phyloP scores from a whole-genome alignment of 2,888 invertebrate genomes.

The Cephus nigrinus region DNA sequence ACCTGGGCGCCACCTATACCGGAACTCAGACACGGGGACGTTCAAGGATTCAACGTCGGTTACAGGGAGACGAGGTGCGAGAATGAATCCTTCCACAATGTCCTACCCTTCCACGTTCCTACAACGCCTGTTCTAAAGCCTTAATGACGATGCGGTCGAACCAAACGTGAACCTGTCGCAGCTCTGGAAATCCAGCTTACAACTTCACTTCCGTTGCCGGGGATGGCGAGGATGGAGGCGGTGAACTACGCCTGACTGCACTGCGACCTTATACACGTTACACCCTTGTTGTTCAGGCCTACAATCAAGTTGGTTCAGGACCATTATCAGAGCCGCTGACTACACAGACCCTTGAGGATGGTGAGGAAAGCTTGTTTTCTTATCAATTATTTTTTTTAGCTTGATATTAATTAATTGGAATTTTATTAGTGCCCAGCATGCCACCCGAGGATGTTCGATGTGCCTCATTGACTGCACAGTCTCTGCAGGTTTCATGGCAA shows the following conservation, averaged over 20 bases:
- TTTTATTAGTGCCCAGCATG: conserved; percentile 76
- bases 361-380: conserved; percentile 61
- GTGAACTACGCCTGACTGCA: conserved; percentile 74
- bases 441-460: conserved; percentile 84
- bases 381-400: conserved; percentile 11
- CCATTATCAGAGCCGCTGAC: conserved; percentile 77
- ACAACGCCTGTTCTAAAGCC: not conserved
- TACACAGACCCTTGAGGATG: conserved; percentile 80
- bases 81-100: not conserved
- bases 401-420: not conserved
- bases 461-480: conserved; percentile 79
- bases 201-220: conserved; percentile 78
- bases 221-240: conserved; percentile 77
- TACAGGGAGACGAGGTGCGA: conserved; percentile 69
- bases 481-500: conserved; percentile 84
- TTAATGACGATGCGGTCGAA: conserved; percentile 44
- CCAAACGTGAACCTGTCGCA: conserved; percentile 25
- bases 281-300: conserved; percentile 78
- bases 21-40: conserved; percentile 79
- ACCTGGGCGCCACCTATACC: conserved; percentile 80
- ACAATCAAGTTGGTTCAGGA: conserved; percentile 80
- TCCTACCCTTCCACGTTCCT: conserved; percentile 14
- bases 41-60: conserved; percentile 82
- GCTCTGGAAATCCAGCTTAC: conserved; percentile 69
- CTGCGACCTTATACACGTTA: conserved; percentile 77